Evolutionary conservation across 2,888 invertebrate species (phyloP).

Genomic region (Leptothorax acervorum): DNA sequence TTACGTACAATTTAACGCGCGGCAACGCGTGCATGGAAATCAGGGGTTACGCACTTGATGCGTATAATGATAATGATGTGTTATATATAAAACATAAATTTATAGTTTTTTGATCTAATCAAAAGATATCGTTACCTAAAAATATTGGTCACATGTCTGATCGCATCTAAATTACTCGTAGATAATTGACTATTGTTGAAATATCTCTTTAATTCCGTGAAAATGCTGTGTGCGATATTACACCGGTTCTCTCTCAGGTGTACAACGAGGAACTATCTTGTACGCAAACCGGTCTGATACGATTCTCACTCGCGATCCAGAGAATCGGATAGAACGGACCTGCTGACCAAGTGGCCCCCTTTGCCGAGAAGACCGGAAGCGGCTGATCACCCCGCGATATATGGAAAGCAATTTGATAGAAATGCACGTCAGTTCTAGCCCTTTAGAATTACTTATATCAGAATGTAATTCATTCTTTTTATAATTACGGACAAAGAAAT

Average conservation of each 20-base stretch:
- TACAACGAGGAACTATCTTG: constrained; percentile 76
- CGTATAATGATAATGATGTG: neutral
- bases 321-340: constrained; percentile 83
- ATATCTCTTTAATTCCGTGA: constrained; percentile 51
- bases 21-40: too few species aligned
- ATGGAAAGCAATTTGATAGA: constrained; percentile 68
- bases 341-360: constrained; percentile 85
- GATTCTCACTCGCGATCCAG: constrained; percentile 82
- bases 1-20: too few species aligned
- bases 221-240: constrained; percentile 53
- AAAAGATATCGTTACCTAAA: neutral
- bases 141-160: neutral
- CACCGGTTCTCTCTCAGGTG: constrained; percentile 42
- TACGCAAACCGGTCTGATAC: constrained; percentile 78
- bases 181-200: neutral
- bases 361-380: constrained; percentile 83
- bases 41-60: neutral
- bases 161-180: neutral
- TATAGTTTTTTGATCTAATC: neutral
- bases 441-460: neutral
- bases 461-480: neutral
- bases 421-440: constrained; percentile 41
- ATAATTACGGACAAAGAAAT: neutral
- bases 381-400: constrained; percentile 70
- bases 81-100: neutral